Percentiles rank a stretch among this genome's conserved stretches.
Evolutionary conservation across 2,113 vertebrate genomes (phyloP).

Genomic region (Corythoichthys intestinalis): DNA sequence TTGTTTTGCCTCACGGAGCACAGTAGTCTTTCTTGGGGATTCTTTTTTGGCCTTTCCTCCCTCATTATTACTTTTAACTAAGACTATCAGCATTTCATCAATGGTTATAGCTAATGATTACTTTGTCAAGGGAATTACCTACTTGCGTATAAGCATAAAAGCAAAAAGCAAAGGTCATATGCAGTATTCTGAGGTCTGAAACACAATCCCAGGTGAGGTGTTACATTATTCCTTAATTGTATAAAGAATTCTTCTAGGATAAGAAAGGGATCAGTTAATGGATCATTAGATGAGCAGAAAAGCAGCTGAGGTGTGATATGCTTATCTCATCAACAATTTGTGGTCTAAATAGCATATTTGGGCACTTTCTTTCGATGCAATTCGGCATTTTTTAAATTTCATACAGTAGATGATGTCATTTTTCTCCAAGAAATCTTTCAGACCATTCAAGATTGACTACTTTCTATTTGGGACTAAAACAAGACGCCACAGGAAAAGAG

Average conservation of each 20-base stretch:
- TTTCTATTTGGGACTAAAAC: conserved; percentile 11
- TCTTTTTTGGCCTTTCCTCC: conserved; percentile 15
- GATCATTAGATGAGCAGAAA: conserved; percentile 14
- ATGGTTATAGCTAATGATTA: conserved; percentile 29
- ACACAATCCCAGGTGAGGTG: conserved; percentile 9
- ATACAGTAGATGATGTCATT: conserved; percentile 21
- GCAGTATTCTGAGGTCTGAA: neutral
- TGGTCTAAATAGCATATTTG: conserved; percentile 18
- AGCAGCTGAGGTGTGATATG: neutral
- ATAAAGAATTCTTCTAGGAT: neutral
- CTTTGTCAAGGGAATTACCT: conserved; percentile 20
- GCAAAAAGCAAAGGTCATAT: conserved; percentile 9
- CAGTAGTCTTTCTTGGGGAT: conserved; percentile 8
- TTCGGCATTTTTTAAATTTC: conserved; percentile 14
- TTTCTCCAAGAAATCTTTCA: conserved; percentile 49
- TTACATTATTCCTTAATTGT: neutral
- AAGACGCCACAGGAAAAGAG: conserved; percentile 7
- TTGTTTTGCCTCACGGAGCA: conserved; percentile 39
- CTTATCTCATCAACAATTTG: neutral
- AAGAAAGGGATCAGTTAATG: neutral
- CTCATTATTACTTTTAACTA: conserved; percentile 34
- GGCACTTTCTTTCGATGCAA: conserved; percentile 9
- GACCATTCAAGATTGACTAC: conserved; percentile 22
- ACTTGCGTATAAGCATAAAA: conserved; percentile 6
- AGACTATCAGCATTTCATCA: conserved; percentile 24